Conservation (phyloP, 2,797 vertebrate species). For the Pyrocephalus nanus region DNA sequence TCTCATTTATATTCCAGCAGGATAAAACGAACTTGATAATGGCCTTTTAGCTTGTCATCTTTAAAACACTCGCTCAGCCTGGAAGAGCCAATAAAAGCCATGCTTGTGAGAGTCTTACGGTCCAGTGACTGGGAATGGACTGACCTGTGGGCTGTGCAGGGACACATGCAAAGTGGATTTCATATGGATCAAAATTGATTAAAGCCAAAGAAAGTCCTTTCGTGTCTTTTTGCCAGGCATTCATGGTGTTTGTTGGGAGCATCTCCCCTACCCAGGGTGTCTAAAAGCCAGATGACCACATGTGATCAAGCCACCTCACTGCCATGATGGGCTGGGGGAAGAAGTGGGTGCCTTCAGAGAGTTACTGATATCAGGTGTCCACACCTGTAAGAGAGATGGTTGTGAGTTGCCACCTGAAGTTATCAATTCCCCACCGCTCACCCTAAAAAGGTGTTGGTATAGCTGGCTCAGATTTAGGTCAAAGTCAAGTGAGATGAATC, state of each 20-base stretch:
- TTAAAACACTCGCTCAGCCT: neutral
- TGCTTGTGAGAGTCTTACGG: neutral
- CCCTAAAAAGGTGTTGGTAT: neutral
- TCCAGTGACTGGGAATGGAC: neutral
- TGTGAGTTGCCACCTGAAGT: neutral
- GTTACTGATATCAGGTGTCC: neutral
- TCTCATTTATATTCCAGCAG: conserved; percentile 48
- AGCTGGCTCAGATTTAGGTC: neutral
- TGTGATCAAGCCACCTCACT: neutral
- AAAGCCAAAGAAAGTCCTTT: neutral
- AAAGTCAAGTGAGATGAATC: neutral
- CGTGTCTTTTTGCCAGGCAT: neutral
- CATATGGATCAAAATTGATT: neutral
- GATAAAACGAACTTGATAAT: conserved; percentile 55
- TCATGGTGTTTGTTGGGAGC: neutral
- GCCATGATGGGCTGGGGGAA: neutral
- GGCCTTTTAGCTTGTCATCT: conserved; percentile 56
- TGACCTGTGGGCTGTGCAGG: neutral
- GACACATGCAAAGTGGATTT: neutral
- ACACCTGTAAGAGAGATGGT: neutral
- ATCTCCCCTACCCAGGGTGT: neutral
- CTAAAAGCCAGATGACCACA: neutral
- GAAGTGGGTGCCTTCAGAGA: neutral
- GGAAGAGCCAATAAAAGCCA: neutral
- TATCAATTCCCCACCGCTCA: neutral